phyloP scores from a whole-genome alignment of 2,113 vertebrate genomes.

The Phodopus roborovskii region DNA sequence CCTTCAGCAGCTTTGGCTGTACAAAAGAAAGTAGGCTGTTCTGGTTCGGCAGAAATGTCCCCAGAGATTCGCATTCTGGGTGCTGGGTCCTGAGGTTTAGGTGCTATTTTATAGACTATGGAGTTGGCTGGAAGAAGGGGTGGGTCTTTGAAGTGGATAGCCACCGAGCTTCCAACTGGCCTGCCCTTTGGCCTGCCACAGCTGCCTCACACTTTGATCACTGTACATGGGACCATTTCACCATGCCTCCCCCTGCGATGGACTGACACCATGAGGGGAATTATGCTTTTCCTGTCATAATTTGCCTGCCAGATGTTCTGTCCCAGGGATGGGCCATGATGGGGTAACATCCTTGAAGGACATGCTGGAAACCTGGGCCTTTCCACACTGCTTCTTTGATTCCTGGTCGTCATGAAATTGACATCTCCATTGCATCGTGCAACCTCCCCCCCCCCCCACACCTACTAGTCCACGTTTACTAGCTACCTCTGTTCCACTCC shows the following conservation, averaged over 20 bases:
- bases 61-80: neutral
- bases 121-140: no score
- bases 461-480: neutral
- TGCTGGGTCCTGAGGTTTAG: neutral
- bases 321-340: neutral
- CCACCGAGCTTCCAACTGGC: neutral
- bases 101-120: neutral
- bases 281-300: neutral
- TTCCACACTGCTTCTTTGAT: neutral
- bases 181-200: neutral
- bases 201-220: neutral
- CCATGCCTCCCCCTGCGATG: neutral
- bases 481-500: neutral
- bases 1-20: neutral
- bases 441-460: no score
- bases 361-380: neutral
- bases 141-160: neutral
- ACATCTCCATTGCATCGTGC: neutral
- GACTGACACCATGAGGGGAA: neutral
- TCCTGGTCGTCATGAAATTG: neutral
- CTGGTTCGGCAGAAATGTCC: neutral
- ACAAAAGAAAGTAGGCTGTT: neutral
- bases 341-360: neutral
- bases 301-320: no score
- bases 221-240: no score